Conservation (phyloP, 1,140 invertebrate genomes). For the Zaprionus inermis region DNA sequence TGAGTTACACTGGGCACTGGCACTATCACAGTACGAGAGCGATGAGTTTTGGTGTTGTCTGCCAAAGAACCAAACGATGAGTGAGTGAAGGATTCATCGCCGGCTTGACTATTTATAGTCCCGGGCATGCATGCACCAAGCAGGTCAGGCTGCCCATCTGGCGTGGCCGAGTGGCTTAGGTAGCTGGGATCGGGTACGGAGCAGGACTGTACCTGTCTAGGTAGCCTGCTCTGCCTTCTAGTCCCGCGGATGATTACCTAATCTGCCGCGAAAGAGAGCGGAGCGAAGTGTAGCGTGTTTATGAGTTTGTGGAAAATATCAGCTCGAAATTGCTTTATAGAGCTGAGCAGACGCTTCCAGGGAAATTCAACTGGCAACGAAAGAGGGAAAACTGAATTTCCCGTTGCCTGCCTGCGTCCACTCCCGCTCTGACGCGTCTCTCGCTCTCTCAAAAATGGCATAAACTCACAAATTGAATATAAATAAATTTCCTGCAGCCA, state of each 20-base stretch:
- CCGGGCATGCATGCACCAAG: no score
- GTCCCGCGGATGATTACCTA: neutral
- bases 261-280: neutral
- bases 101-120: slow-evolving; percentile 38
- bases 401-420: slow-evolving; percentile 36
- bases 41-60: slow-evolving; percentile 19
- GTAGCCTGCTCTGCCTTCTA: neutral
- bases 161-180: slow-evolving; percentile 33
- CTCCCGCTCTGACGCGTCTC: neutral
- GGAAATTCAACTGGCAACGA: slow-evolving; percentile 17
- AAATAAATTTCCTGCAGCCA: slow-evolving; percentile 79
- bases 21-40: slow-evolving; percentile 62
- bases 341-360: slow-evolving; percentile 12
- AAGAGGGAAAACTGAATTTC: slow-evolving; percentile 62
- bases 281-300: slow-evolving; percentile 48
- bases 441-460: slow-evolving; percentile 49
- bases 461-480: slow-evolving; percentile 79
- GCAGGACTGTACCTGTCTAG: neutral
- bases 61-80: slow-evolving; percentile 47
- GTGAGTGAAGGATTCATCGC: slow-evolving; percentile 55
- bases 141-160: neutral
- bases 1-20: slow-evolving; percentile 43
- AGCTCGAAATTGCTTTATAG: slow-evolving; percentile 49
- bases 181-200: slow-evolving; percentile 3
- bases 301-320: slow-evolving; percentile 74